Evolutionary conservation across 1,140 invertebrate species (phyloP), one percentile per base, ranked within the genome.

Genomic region (Drosophila subobscura): DNA sequence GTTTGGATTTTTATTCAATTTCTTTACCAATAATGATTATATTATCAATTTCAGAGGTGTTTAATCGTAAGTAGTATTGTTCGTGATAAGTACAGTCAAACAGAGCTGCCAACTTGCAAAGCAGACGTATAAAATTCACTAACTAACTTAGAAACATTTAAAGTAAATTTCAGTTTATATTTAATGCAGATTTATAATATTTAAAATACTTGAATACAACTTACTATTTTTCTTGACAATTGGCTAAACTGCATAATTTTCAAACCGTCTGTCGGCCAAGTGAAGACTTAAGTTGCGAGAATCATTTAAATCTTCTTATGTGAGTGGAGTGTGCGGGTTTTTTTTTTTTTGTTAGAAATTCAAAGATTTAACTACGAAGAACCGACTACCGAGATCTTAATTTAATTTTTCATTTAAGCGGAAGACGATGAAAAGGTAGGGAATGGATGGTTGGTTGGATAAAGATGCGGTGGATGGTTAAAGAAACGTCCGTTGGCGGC

Each of bases 341-440:
- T 12, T 37, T 14, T 14, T 51, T 49, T 22, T 47, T 23, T 56
- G 53, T 79, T 61, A 58, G 54, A 61, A 68, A 65, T 85, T 84
- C 81, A 67, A 72, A 50, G 81, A n/a, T n/a, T n/a, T n/a, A n/a
- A n/a, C n/a, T n/a, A n/a, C n/a, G n/a, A n/a, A n/a, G n/a, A n/a
- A n/a, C n/a, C n/a, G 33, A 73, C 58, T 79, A 79, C 76, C 81
- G 59, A 85, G 80, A 85, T 81, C 73, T 85, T 81, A 85, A 85
- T 85, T 85, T 85, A 77, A 73, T 80, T 77, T 68, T 76, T 71
- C 80, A 72, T 75, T 66, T 58, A 57, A 59, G 51, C 50, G 33
- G 10, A 23, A 41, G 60, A 63, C 53, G 27, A 42, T 42, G 55
- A 52, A 22, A 25, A 22, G 25, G 25, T 5, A 8, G 58, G 22